phyloP scores from a whole-genome alignment of 2,888 invertebrate species.

The Eilema depressum region DNA sequence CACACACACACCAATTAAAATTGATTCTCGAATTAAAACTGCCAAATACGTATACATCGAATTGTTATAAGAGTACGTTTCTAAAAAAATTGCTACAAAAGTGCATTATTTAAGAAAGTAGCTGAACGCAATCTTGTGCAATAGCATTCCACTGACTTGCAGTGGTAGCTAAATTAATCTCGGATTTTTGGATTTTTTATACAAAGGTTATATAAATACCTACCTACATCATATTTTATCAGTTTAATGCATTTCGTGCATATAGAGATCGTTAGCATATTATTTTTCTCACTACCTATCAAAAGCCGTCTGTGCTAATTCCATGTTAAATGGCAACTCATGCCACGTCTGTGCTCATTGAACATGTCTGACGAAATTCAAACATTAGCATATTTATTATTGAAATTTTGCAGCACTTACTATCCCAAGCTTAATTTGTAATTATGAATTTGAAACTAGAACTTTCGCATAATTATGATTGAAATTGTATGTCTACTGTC shows the following conservation, averaged over 20 bases:
- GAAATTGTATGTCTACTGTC: neutral
- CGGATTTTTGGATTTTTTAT: neutral
- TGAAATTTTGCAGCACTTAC: neutral
- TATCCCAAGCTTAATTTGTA: neutral
- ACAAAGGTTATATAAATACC: neutral
- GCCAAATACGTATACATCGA: neutral
- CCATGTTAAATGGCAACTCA: slow-evolving; percentile 22
- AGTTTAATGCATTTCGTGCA: neutral
- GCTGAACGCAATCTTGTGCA: neutral
- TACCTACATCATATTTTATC: neutral
- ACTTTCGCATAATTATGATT: neutral
- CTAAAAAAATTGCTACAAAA: neutral
- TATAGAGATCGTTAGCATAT: neutral
- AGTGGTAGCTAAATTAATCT: no score
- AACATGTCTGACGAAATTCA: slow-evolving; percentile 10
- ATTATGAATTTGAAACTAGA: neutral
- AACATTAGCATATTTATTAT: neutral
- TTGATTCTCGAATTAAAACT: neutral
- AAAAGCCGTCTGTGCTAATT: slow-evolving; percentile 20
- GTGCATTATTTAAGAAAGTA: neutral
- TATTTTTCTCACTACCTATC: neutral
- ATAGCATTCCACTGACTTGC: no score
- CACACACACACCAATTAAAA: neutral
- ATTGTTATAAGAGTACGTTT: no score
- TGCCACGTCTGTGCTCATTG: slow-evolving; percentile 9